These are phyloP conservation scores for Poecilia gillii DNA, from an alignment of 2,797 vertebrate genomes.

Conservation along the genomic window DNA sequence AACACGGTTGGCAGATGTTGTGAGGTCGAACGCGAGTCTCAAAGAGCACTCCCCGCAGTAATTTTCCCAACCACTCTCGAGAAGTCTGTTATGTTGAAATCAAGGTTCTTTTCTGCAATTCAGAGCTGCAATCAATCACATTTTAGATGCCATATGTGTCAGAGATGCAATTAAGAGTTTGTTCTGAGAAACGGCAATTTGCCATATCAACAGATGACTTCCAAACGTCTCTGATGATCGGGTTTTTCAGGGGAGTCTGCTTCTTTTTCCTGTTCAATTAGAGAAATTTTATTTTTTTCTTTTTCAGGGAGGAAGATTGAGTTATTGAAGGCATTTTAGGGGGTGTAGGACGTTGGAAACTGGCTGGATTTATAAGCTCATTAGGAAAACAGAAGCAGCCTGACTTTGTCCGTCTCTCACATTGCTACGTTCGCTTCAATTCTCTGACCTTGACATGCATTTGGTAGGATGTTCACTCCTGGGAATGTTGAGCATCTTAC, in stretches of 20 bases:
- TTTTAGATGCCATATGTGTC: constrained; percentile 63
- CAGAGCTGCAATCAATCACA: constrained; percentile 61
- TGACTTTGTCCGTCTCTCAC: neutral
- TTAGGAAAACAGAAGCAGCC: neutral
- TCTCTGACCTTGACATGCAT: neutral
- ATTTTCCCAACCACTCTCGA: constrained; percentile 48
- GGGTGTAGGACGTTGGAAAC: neutral
- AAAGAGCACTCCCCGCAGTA: constrained; percentile 49
- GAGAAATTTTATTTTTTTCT: neutral
- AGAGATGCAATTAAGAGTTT: constrained; percentile 54
- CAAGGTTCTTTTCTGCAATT: constrained; percentile 60
- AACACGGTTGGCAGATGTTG: constrained; percentile 68
- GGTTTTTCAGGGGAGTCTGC: constrained; percentile 14
- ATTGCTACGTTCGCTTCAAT: neutral
- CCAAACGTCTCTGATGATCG: constrained; percentile 27
- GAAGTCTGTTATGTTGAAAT: constrained; percentile 47
- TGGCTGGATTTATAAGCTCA: neutral
- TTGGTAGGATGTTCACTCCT: neutral
- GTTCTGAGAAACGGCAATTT: constrained; percentile 39
- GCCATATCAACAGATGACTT: constrained; percentile 34
- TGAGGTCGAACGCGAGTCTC: constrained; percentile 54
- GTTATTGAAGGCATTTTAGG: neutral
- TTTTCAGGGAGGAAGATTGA: neutral
- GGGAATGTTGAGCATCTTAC: neutral
- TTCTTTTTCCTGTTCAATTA: constrained; percentile 3